A percentile compares a stretch with the other conserved stretches of the same genome.
Evolutionary conservation across 2,888 invertebrate species (phyloP).

Genomic region (Spodoptera picta): DNA sequence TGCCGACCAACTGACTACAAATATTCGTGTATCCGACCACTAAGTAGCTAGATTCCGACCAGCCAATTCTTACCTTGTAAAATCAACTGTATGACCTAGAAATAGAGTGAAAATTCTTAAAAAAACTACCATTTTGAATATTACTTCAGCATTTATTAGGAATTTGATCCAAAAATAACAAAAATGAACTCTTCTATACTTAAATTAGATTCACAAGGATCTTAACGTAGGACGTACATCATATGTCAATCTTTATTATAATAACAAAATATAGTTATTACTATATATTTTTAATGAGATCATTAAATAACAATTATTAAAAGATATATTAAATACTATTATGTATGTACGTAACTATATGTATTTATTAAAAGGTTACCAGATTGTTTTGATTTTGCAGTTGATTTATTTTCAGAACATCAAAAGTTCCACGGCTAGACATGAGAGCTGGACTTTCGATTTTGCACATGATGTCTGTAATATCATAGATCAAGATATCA

Average conservation of each 20-base stretch:
- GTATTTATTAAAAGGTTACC: slow-evolving; percentile 6
- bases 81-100: slow-evolving; percentile 12
- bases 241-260: slow-evolving; percentile 1
- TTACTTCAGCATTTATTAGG: slow-evolving; percentile 3
- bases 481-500: neutral
- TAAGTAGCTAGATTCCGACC: slow-evolving; percentile 8
- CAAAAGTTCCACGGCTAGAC: slow-evolving; percentile 14
- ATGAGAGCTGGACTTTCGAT: slow-evolving; percentile 2
- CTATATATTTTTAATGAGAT: slow-evolving; percentile 13
- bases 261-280: neutral
- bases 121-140: slow-evolving; percentile 9
- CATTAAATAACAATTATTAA: slow-evolving; percentile 13
- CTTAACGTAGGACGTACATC: slow-evolving; percentile 3
- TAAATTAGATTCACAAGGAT: slow-evolving; percentile 3
- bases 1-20: slow-evolving; percentile 2
- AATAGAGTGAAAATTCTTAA: slow-evolving; percentile 11
- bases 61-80: slow-evolving; percentile 8
- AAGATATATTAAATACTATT: slow-evolving; percentile 6
- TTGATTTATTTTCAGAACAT: slow-evolving; percentile 19
- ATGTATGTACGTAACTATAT: slow-evolving; percentile 14
- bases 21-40: slow-evolving; percentile 9
- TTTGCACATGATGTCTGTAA: no score
- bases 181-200: slow-evolving; percentile 2
- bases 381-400: slow-evolving; percentile 12
- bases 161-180: slow-evolving; percentile 5